Percentiles rank a stretch among this genome's conserved stretches.
phyloP scores from a whole-genome alignment of 2,797 vertebrate genomes.

The Pangasius krempfi region DNA sequence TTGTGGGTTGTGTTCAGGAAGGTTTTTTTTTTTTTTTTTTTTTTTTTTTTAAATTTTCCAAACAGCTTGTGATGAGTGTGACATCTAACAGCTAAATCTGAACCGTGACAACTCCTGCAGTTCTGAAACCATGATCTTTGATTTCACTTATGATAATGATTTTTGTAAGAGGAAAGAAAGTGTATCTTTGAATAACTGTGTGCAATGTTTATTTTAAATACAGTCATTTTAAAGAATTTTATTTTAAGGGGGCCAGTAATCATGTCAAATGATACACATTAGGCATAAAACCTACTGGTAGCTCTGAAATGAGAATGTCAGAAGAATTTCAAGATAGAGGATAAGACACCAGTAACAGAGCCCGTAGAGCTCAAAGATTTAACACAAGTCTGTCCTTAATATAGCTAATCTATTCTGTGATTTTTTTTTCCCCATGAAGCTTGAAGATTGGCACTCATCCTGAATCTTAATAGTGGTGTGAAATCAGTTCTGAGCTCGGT shows the following conservation, averaged over 20 bases:
- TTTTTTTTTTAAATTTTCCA: neutral
- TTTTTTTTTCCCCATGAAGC: constrained; percentile 22
- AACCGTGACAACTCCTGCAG: neutral
- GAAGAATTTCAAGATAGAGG: constrained; percentile 2
- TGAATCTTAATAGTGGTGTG: constrained; percentile 32
- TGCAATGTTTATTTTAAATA: neutral
- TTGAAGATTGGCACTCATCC: constrained; percentile 16
- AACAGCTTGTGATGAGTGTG: neutral
- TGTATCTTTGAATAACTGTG: neutral
- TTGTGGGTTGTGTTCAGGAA: neutral
- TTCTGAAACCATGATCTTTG: neutral
- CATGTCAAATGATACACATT: constrained; percentile 36
- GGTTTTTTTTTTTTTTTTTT: neutral
- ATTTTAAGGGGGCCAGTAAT: neutral
- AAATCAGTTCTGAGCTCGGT: constrained; percentile 20
- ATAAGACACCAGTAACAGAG: constrained; percentile 13
- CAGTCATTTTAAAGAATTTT: too few species aligned
- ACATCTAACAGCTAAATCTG: neutral
- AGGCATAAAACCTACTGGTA: constrained; percentile 26
- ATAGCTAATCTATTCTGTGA: constrained; percentile 40
- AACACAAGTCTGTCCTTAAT: constrained; percentile 35
- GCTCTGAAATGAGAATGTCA: constrained; percentile 39
- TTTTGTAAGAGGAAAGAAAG: neutral
- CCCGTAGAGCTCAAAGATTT: constrained; percentile 18
- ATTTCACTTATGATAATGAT: neutral